phyloP scores from a whole-genome alignment of 2,888 invertebrate genomes.

The Nematopogon swammerdamellus region DNA sequence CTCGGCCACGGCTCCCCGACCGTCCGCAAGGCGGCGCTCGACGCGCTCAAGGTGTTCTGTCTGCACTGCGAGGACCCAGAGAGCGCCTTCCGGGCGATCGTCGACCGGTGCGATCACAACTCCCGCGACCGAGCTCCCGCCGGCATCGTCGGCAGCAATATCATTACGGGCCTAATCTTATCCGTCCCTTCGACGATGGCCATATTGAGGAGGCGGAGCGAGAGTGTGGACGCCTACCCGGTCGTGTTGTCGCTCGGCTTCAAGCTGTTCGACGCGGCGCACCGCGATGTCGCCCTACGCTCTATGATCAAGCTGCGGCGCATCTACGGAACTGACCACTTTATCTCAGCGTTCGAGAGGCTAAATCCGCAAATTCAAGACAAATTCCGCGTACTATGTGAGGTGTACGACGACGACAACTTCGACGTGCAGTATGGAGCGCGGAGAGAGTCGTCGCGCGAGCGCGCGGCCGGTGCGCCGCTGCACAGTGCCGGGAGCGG shows the following conservation, averaged over 20 bases:
- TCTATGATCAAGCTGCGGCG: constrained; percentile 69
- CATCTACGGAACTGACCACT: constrained; percentile 62
- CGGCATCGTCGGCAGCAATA: constrained; percentile 50
- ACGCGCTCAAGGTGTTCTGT: constrained; percentile 71
- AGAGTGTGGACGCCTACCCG: constrained; percentile 43
- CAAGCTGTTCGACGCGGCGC: constrained; percentile 46
- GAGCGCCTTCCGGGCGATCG: constrained; percentile 60
- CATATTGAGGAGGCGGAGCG: constrained; percentile 48
- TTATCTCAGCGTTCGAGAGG: constrained; percentile 53
- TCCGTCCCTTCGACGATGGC: constrained; percentile 62
- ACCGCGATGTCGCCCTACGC: constrained; percentile 69
- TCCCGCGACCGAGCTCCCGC: constrained; percentile 40
- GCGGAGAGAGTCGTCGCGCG: constrained; percentile 25
- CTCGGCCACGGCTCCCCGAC: constrained; percentile 78
- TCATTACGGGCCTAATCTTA: constrained; percentile 63
- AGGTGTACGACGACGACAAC: constrained; percentile 44
- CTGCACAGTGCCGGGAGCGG: background rate
- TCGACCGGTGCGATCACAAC: constrained; percentile 63
- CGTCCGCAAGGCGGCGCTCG: constrained; percentile 75
- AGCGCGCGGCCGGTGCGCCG: constrained; percentile 16
- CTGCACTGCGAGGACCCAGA: constrained; percentile 66
- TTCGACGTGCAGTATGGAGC: constrained; percentile 45
- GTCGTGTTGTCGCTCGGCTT: constrained; percentile 52
- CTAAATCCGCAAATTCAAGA: constrained; percentile 47
- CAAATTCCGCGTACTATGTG: constrained; percentile 41